Percentiles rank a stretch among this genome's conserved stretches.
Conservation (phyloP, 2,888 invertebrate species). For the Idaea biselata region DNA sequence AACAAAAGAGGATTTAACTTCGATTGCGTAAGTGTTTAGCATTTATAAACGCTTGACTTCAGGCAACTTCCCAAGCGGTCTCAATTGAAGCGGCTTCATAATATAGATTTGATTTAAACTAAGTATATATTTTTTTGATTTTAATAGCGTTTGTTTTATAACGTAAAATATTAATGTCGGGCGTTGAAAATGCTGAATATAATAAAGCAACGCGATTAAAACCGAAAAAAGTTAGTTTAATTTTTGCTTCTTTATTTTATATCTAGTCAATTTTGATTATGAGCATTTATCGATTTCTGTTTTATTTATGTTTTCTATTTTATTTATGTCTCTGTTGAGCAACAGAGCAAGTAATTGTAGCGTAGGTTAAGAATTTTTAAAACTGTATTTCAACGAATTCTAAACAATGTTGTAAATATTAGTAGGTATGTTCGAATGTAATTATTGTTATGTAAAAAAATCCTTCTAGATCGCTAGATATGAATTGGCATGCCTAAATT, state of each 20-base stretch:
- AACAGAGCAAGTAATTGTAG: too few relatives aligned
- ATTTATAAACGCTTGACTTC: too few relatives aligned
- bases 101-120: too few relatives aligned
- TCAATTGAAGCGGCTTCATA: too few relatives aligned
- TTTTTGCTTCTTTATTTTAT: slow-evolving; percentile 3
- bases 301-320: not conserved
- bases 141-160: too few relatives aligned
- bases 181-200: not conserved
- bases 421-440: not conserved
- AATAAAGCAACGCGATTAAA: not conserved
- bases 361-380: not conserved
- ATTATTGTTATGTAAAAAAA: not conserved
- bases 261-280: not conserved
- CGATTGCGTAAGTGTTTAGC: too few relatives aligned
- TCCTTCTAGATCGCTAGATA: not conserved
- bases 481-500: slow-evolving; percentile 4
- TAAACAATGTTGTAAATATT: not conserved
- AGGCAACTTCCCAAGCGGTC: too few relatives aligned
- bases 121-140: too few relatives aligned
- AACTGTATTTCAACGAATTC: not conserved
- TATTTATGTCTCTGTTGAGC: not conserved
- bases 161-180: too few relatives aligned
- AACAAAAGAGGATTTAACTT: too few relatives aligned
- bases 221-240: not conserved
- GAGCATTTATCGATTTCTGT: not conserved